phyloP scores from a whole-genome alignment of 2,113 vertebrate species.

The Heterocephalus glaber region DNA sequence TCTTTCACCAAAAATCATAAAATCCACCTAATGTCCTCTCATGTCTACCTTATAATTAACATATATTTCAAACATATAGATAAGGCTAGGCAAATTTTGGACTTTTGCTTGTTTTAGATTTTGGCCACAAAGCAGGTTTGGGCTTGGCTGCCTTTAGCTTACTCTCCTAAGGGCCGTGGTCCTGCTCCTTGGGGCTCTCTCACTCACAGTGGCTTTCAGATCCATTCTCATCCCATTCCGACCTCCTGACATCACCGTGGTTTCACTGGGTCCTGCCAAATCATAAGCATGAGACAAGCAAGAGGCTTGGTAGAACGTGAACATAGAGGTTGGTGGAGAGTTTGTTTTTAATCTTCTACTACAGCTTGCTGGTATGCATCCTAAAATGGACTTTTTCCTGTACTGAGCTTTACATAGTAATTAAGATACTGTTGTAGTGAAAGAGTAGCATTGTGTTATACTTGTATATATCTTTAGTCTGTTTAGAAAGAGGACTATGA shows the following conservation, averaged over 20 bases:
- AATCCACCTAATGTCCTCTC: neutral
- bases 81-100: neutral
- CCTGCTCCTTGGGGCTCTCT: neutral
- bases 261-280: neutral
- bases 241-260: too few relatives aligned
- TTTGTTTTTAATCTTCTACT: neutral
- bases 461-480: neutral
- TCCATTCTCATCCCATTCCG: too few relatives aligned
- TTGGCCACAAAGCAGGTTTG: neutral
- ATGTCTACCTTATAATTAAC: neutral
- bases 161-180: fast-evolving
- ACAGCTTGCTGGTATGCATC: neutral
- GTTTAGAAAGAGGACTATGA: neutral
- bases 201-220: neutral
- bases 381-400: neutral
- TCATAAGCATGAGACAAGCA: neutral
- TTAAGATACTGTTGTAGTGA: neutral
- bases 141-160: neutral
- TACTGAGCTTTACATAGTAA: neutral
- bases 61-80: neutral
- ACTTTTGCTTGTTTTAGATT: neutral
- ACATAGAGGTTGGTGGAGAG: neutral
- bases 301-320: neutral
- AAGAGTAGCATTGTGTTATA: neutral
- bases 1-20: neutral